A percentile compares a stretch with the other conserved stretches of the same genome.
phyloP scores from a whole-genome alignment of 2,888 invertebrate genomes.

The Acanthosepion lycidas region DNA sequence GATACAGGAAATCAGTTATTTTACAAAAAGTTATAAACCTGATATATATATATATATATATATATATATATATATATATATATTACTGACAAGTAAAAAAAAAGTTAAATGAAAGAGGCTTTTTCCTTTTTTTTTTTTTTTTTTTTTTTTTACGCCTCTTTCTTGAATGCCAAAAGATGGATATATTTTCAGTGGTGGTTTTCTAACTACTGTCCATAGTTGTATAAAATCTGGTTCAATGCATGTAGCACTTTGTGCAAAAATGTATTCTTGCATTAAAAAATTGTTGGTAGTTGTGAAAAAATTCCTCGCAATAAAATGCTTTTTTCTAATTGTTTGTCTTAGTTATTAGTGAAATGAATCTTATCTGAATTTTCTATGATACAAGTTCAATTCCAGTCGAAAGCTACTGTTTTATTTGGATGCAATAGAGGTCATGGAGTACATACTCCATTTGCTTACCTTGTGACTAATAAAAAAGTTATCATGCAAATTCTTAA shows the following conservation, averaged over 20 bases:
- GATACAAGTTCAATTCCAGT: not conserved
- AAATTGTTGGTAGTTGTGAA: not conserved
- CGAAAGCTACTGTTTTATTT: not conserved
- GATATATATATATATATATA: no score
- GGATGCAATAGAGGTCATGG: no score
- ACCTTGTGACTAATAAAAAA: no score
- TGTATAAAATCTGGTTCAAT: not conserved
- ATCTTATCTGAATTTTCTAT: not conserved
- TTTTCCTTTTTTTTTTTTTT: not conserved
- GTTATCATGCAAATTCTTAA: no score
- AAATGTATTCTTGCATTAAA: not conserved
- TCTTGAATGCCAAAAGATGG: not conserved
- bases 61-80: no score
- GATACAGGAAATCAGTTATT: no score
- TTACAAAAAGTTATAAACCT: no score
- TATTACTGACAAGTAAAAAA: no score
- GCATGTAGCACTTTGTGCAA: not conserved
- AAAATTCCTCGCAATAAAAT: not conserved
- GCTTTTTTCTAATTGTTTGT: not conserved
- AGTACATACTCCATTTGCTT: no score
- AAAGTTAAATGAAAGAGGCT: no score
- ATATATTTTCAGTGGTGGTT: not conserved
- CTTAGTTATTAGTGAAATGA: not conserved
- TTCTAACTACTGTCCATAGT: not conserved
- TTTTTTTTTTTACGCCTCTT: not conserved